Base-by-base conservation (phyloP, 2,113 vertebrate genomes). In the Tyto alba region DNA sequence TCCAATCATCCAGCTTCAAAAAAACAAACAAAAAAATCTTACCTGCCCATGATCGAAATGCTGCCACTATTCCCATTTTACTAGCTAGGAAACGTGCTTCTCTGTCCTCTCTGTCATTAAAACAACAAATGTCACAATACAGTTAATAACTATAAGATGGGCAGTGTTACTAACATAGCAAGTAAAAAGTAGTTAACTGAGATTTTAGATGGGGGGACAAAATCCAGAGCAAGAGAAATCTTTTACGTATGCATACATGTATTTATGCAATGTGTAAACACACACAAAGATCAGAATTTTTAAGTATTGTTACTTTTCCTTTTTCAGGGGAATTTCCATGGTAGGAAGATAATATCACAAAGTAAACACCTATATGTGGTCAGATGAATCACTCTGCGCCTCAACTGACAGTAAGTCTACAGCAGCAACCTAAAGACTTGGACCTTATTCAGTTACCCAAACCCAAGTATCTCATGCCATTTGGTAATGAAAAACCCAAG, bases 41-140 rank as follows among this genome's bases (percentile, higher is more conserved):
- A 99, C 99, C 99, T 95, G 99, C 99, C 99, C 99, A 99, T 36
- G 99, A 99, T 64, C 99, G 99, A 97, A 99, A 99, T 93, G 99
- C 99, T 68, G 99, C 99, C 82, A 99, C 99, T 89, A 99, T 99
- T 66, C 99, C 99, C 99, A 99, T 99, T 97, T 99, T 99, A 96
- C 99, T 99, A 30, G 99, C 99, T 95, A 99, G 96, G 96, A 99
- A 99, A 16, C 99, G 98, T 50, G 99, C 98, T 96, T 99, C 99
- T 98, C 99, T 98, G 98, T 99, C 99, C 89, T 99, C 99, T 97
- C 99, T 99, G 96, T 85, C 83, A 38, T 69, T 67, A 45, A 47
- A 93, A 74, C 22, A 95, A 63, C 17, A 90, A 52, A 69, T 32
- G 25, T n/a, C 56, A 83, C 18, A 83, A 75, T 26, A 74, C 12